Evolutionary conservation across 2,797 vertebrate species (phyloP).

Genomic region (Neomorphus geoffroyi): DNA sequence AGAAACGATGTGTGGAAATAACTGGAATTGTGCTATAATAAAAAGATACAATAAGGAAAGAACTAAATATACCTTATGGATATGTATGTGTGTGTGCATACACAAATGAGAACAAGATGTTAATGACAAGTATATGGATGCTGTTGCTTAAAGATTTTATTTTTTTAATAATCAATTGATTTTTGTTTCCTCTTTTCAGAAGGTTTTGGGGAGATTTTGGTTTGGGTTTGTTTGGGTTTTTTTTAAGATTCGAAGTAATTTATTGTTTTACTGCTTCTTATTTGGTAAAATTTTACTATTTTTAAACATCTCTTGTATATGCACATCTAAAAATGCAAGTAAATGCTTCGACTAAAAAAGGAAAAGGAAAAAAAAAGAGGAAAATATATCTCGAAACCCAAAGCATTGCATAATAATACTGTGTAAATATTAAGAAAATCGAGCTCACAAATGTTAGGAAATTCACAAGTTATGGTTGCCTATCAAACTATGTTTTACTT

Average conservation of each 20-base stretch:
- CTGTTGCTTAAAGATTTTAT: background rate
- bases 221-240: background rate
- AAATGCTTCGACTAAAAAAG: background rate
- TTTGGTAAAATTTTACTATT: background rate
- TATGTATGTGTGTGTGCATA: background rate
- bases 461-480: background rate
- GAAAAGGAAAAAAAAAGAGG: too few species aligned
- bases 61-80: conserved; percentile 2
- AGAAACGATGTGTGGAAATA: conserved; percentile 12
- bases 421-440: background rate
- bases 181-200: background rate
- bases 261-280: background rate
- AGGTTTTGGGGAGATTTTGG: background rate
- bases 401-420: background rate
- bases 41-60: background rate
- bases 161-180: background rate
- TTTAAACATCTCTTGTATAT: background rate
- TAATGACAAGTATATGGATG: background rate
- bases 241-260: background rate
- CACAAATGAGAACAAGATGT: background rate
- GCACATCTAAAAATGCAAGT: background rate
- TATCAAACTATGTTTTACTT: background rate
- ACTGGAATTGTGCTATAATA: background rate
- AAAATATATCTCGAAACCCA: background rate
- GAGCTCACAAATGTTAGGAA: background rate